Conservation (phyloP, 2,113 vertebrate genomes). For the Miniopterus natalensis region DNA sequence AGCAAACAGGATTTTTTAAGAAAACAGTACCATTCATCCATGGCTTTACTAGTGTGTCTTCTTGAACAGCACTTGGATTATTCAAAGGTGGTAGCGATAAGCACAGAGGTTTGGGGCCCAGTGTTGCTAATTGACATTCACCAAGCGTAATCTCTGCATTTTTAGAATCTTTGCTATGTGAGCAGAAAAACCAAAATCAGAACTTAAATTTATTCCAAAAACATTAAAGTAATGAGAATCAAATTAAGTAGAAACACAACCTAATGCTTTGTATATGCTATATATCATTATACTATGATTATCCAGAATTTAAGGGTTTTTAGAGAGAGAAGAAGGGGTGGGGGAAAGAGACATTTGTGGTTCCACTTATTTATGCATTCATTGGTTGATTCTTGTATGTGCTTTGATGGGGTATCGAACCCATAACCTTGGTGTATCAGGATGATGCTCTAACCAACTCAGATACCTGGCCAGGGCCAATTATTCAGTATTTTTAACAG, state of each 20-base stretch:
- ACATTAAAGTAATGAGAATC: conserved; percentile 23
- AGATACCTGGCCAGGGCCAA: background rate
- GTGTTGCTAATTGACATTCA: conserved; percentile 64
- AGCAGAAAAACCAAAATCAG: conserved; percentile 70
- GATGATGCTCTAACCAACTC: background rate
- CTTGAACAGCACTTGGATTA: conserved; percentile 55
- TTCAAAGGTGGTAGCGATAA: background rate
- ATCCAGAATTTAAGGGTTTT: background rate
- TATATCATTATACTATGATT: background rate
- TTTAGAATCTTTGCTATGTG: conserved; percentile 77
- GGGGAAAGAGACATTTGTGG: background rate
- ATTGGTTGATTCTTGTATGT: background rate
- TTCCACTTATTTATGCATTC: background rate
- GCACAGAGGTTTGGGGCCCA: conserved; percentile 46
- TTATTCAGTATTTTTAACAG: conserved; percentile 29
- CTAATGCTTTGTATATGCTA: background rate
- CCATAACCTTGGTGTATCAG: background rate
- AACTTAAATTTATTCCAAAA: conserved; percentile 41
- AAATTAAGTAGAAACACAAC: background rate
- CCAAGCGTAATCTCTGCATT: conserved; percentile 48
- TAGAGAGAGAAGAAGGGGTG: background rate
- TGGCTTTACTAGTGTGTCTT: conserved; percentile 71
- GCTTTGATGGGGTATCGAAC: background rate
- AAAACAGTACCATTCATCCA: conserved; percentile 84
- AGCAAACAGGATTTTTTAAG: background rate